Evolutionary conservation across 2,888 invertebrate species (phyloP).

Genomic region (Sphinx pinastri): DNA sequence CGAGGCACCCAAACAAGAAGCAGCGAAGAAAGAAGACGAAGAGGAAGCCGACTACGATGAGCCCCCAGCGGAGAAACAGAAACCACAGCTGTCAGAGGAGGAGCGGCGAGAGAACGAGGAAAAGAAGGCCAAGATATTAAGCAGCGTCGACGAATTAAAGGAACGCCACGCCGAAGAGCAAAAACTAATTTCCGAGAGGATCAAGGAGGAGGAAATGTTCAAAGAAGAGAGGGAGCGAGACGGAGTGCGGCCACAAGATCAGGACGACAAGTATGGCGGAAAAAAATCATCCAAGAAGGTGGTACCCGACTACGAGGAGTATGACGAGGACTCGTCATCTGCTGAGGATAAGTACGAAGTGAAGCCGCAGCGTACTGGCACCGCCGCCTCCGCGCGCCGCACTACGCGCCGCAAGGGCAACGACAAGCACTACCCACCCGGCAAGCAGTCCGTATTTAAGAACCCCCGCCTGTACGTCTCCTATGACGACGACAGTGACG

Average conservation of each 20-base stretch:
- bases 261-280: conserved; percentile 53
- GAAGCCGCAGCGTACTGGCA: conserved; percentile 34
- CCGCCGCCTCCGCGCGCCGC: conserved; percentile 39
- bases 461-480: conserved; percentile 64
- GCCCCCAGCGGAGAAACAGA: conserved; percentile 47
- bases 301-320: conserved; percentile 63
- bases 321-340: conserved; percentile 53
- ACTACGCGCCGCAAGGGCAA: conserved; percentile 38
- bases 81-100: conserved; percentile 45
- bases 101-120: conserved; percentile 65
- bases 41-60: conserved; percentile 59
- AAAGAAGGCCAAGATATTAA: conserved; percentile 66
- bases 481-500: conserved; percentile 57
- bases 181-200: conserved; percentile 62
- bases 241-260: conserved; percentile 38
- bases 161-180: conserved; percentile 70
- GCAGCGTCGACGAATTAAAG: conserved; percentile 71
- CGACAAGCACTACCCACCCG: conserved; percentile 47
- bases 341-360: conserved; percentile 61
- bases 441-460: conserved; percentile 69
- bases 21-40: conserved; percentile 36
- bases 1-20: conserved; percentile 30
- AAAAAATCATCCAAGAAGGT: conserved; percentile 35
- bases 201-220: conserved; percentile 69
- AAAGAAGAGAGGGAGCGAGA: conserved; percentile 64